These are phyloP conservation scores for Gymnosoma rotundatum DNA, from an alignment of 2,888 invertebrate genomes.

Conservation along the genomic window DNA sequence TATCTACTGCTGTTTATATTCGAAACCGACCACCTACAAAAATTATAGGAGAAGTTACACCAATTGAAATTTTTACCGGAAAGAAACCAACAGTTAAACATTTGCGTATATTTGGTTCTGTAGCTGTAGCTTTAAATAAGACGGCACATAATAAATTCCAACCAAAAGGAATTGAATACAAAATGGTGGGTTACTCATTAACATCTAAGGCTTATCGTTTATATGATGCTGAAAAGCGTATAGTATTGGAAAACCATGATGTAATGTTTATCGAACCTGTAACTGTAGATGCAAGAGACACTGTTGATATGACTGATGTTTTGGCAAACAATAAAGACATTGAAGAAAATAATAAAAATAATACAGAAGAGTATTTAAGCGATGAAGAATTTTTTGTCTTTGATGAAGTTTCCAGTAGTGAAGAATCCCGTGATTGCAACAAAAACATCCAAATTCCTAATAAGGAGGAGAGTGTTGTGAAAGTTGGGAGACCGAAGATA, in stretches of 20 bases:
- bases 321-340: not conserved
- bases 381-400: not conserved
- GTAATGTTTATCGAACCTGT: constrained; percentile 11
- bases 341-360: not conserved
- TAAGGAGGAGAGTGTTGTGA: not conserved
- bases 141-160: constrained; percentile 49
- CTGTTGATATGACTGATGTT: not conserved
- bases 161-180: not conserved
- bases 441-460: too few species aligned
- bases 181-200: constrained; percentile 53
- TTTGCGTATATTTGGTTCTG: not conserved
- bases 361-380: not conserved
- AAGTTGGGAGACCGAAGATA: not conserved
- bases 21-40: not conserved
- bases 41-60: not conserved
- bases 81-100: not conserved
- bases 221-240: too few species aligned
- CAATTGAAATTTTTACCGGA: not conserved
- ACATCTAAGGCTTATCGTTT: not conserved
- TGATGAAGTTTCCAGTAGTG: not conserved
- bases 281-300: not conserved
- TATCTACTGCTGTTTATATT: too few species aligned
- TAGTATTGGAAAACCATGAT: constrained; percentile 29
- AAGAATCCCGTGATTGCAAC: not conserved
- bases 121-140: constrained; percentile 15